Percentiles rank a stretch among this genome's conserved stretches.
Conservation (phyloP, 2,113 vertebrate species). For the Mustela nigripes region DNA sequence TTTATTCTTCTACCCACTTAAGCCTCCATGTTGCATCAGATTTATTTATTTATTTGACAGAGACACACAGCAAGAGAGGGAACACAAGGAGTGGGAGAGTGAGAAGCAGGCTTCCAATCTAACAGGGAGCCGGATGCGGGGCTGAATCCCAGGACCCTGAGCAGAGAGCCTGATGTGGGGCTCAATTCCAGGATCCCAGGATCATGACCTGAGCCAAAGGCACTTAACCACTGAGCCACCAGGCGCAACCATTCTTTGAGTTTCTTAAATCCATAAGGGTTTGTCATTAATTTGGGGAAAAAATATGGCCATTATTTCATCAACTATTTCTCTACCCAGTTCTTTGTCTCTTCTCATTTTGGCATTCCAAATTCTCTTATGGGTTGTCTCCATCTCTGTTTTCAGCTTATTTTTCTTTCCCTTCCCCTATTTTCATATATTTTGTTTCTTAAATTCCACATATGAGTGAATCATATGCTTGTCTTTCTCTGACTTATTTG, state of each 20-base stretch:
- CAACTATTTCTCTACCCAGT: neutral
- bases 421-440: neutral
- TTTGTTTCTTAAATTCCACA: neutral
- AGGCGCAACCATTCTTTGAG: neutral
- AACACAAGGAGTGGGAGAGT: no score
- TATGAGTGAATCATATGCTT: neutral
- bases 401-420: neutral
- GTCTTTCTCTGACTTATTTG: neutral
- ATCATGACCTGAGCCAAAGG: no score
- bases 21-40: no score
- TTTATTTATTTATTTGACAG: no score
- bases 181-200: no score
- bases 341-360: neutral
- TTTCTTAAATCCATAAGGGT: neutral
- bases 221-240: no score
- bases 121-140: no score
- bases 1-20: no score
- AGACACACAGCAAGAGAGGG: no score
- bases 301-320: neutral
- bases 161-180: no score
- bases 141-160: no score
- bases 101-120: no score
- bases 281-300: neutral
- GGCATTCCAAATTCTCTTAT: neutral
- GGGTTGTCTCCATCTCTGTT: neutral